Conservation (phyloP, 2,113 vertebrate species). For the Circaetus gallicus region DNA sequence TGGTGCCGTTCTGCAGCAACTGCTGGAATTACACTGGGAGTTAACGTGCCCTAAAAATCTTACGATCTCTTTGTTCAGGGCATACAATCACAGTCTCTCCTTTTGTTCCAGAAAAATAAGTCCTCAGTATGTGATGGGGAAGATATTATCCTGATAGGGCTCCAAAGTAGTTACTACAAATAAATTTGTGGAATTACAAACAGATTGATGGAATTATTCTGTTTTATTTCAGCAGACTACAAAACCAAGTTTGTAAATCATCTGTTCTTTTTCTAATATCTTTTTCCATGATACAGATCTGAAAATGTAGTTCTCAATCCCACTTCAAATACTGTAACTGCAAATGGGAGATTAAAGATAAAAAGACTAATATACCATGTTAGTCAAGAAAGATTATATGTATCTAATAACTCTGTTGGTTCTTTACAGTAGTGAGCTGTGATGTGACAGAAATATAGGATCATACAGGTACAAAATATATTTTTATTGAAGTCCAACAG, state of each 20-base stretch:
- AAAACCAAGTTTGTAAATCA: not conserved
- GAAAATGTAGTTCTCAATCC: not conserved
- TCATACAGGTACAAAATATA: not conserved
- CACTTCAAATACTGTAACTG: not conserved
- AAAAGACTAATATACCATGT: not conserved
- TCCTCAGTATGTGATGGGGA: not conserved
- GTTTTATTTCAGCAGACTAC: not conserved
- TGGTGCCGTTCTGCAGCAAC: not conserved
- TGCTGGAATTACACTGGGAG: not conserved
- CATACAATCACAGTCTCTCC: not conserved
- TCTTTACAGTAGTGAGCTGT: not conserved
- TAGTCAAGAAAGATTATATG: not conserved
- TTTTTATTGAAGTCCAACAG: not conserved
- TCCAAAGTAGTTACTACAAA: not conserved
- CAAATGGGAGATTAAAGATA: not conserved
- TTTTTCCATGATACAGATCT: not conserved
- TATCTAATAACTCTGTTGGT: not conserved
- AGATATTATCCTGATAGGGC: not conserved
- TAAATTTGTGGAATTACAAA: not conserved
- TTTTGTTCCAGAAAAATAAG: constrained; percentile 33
- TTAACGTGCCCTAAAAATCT: not conserved
- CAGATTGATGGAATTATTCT: not conserved
- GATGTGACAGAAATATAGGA: not conserved
- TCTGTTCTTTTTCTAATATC: not conserved
- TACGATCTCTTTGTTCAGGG: not conserved